Evolutionary conservation across 2,888 invertebrate genomes (phyloP).

Genomic region (Diaprepes abbreviatus): DNA sequence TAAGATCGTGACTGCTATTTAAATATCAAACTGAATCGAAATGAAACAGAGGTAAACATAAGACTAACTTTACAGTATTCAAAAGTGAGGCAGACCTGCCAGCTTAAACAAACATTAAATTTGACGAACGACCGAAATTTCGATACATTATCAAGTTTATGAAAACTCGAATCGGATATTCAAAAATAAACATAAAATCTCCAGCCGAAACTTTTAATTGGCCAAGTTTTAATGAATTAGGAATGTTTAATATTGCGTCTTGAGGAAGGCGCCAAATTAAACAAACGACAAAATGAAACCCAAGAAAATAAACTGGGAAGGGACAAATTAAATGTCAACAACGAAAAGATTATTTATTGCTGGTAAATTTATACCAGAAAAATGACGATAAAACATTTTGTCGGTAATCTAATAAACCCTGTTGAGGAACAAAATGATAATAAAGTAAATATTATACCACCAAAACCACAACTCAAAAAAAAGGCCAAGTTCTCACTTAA

Average conservation of each 20-base stretch:
- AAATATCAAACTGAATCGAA: too few species aligned
- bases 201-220: neutral
- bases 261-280: slow-evolving; percentile 16
- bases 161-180: slow-evolving; percentile 1
- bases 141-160: neutral
- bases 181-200: slow-evolving; percentile 14
- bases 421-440: too few species aligned
- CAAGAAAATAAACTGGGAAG: slow-evolving; percentile 3
- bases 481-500: too few species aligned
- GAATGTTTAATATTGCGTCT: slow-evolving; percentile 14
- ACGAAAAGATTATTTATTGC: neutral
- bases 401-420: too few species aligned
- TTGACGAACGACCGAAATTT: neutral
- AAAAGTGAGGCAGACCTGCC: too few species aligned
- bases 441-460: too few species aligned
- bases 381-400: too few species aligned
- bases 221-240: slow-evolving; percentile 18
- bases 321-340: slow-evolving; percentile 23
- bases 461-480: too few species aligned
- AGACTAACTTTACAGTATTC: too few species aligned
- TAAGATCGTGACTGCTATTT: too few species aligned
- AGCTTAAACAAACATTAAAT: too few species aligned
- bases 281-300: slow-evolving; percentile 16
- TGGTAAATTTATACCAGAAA: neutral
- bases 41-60: too few species aligned